Base-by-base conservation (phyloP, 2,113 vertebrate species). In the Cygnus atratus region DNA sequence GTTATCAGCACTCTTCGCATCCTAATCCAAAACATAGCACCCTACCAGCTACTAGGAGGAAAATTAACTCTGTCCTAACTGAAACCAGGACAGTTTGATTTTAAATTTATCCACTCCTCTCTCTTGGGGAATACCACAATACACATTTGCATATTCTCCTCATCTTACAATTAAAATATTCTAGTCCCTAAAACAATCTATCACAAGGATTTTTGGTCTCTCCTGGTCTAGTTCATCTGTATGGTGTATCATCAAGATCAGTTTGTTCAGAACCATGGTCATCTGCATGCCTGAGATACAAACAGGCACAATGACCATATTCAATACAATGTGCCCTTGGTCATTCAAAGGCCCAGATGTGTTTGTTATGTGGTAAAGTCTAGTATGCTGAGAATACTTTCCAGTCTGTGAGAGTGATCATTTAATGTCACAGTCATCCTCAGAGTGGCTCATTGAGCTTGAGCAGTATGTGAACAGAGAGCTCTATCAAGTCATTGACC, bases 351-450 rank as follows among this genome's bases (percentile, higher is more conserved):
- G 48, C 14, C 39, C 29, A 62, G 21, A 39, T 31, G 37, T 16
- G 13, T 55, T 71, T 71, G 43, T 54, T 33, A 29, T 46, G 6
- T 28, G 43, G 29, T 67, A 29, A 87, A 76, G 35, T 61, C 29
- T 9, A 1, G 78, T 63, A 31, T 19, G 25, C 35, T 37, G 9
- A 31, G 68, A 63, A 21, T 62, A 29, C 13, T 77, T 66, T 54
- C 37, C 24, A 55, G 5, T 24, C 20, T 63, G 22, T 57, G 44
- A 59, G n/a, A 99, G 99, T 22, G 99, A 99, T 94, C 99, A 99
- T 0, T 99, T 99, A n/a, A 99, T 99, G 99, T 97, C 98, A 2
- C 98, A 99, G 96, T 98, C 98, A 1, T 99, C 98, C 48, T 65
- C 71, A 2, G 98, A 99, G 37, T 98, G 98, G 82, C 96, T 99